Conservation (phyloP, 2,888 invertebrate species). For the Pristionchus exspectatus region DNA sequence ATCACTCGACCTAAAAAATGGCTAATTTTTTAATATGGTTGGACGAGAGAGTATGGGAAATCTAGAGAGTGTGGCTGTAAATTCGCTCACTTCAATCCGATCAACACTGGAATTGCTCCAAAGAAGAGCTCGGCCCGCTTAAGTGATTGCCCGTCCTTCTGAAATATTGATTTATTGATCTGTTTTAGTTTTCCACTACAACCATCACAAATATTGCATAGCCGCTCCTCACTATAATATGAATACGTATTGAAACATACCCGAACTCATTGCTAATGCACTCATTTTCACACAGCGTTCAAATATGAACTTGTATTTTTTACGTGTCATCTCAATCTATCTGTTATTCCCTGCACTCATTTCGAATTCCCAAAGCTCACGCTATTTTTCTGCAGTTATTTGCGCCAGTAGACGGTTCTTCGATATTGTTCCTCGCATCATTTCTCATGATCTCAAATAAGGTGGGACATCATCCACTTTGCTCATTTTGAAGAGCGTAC, state of each 20-base stretch:
- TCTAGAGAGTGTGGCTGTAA: no score
- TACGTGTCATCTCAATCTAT: neutral
- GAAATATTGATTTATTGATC: conserved; percentile 35
- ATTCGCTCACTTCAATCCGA: conserved; percentile 69
- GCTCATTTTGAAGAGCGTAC: neutral
- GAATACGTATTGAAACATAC: neutral
- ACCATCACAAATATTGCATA: neutral
- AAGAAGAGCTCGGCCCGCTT: conserved; percentile 72
- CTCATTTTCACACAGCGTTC: no score
- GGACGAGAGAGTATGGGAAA: no score
- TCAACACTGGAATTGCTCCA: conserved; percentile 72
- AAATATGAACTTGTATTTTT: no score
- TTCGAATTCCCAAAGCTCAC: neutral
- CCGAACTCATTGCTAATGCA: no score
- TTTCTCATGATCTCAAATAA: neutral
- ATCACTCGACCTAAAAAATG: no score
- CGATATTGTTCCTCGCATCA: neutral
- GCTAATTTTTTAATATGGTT: no score
- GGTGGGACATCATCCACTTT: no score
- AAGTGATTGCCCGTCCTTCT: conserved; percentile 67
- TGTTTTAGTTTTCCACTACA: neutral
- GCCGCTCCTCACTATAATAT: neutral
- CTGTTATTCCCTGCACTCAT: neutral
- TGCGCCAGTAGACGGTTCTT: neutral
- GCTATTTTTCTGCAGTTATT: neutral